Conservation (phyloP, 1,140 invertebrate genomes). For the Catajapyx aquilonaris region DNA sequence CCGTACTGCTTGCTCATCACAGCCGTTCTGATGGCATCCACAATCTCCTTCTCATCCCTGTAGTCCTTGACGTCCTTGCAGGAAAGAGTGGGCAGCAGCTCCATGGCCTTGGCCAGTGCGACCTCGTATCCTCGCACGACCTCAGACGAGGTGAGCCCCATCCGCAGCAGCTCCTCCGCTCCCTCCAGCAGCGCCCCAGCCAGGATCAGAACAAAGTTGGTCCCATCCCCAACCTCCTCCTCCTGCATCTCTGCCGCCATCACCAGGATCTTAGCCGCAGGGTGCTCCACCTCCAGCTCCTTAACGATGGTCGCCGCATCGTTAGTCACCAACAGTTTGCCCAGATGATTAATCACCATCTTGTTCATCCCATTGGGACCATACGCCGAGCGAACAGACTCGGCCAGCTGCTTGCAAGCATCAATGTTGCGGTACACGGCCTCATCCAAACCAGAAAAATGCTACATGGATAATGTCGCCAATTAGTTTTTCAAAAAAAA, state of each 20-base stretch:
- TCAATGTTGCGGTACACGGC: slow-evolving; percentile 88
- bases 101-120: slow-evolving; percentile 68
- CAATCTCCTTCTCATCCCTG: slow-evolving; percentile 41
- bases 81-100: slow-evolving; percentile 59
- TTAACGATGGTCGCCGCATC: slow-evolving; percentile 96
- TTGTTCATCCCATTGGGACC: slow-evolving; percentile 99
- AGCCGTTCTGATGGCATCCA: slow-evolving; percentile 48
- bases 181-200: slow-evolving; percentile 77
- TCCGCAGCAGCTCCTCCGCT: slow-evolving; percentile 74
- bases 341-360: slow-evolving; percentile 98
- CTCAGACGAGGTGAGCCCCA: slow-evolving; percentile 88
- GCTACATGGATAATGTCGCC: no score
- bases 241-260: slow-evolving; percentile 96
- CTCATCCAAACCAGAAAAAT: slow-evolving; percentile 92
- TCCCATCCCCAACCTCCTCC: slow-evolving; percentile 95
- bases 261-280: slow-evolving; percentile 93
- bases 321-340: slow-evolving; percentile 96
- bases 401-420: slow-evolving; percentile 86
- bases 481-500: no score
- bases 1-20: slow-evolving; percentile 98
- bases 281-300: slow-evolving; percentile 92
- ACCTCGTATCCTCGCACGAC: slow-evolving; percentile 88
- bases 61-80: slow-evolving; percentile 66
- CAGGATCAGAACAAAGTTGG: slow-evolving; percentile 93
- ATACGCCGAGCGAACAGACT: slow-evolving; percentile 82